A percentile compares a stretch with the other conserved stretches of the same genome.
Conservation (phyloP, 2,888 invertebrate genomes). For the Eucriotettix oculatus region DNA sequence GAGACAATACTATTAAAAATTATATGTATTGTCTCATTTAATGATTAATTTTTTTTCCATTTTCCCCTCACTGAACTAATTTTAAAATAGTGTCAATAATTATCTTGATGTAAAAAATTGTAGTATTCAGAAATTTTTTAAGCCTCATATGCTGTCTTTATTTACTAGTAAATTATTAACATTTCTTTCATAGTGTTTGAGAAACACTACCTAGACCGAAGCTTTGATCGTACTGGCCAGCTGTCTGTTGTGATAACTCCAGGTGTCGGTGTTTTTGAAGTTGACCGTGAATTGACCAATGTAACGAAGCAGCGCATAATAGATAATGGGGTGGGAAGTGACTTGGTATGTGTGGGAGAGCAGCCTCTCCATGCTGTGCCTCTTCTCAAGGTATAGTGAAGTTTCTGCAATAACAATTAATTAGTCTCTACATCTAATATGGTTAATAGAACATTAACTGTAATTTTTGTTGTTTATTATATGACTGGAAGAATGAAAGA, state of each 20-base stretch:
- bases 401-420: background rate
- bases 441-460: background rate
- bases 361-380: constrained; percentile 98
- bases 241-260: constrained; percentile 95
- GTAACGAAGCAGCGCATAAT: constrained; percentile 97
- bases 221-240: constrained; percentile 96
- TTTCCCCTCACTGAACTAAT: too few species aligned
- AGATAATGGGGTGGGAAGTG: constrained; percentile 95
- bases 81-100: too few species aligned
- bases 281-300: constrained; percentile 89
- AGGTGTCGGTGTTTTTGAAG: constrained; percentile 96
- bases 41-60: too few species aligned
- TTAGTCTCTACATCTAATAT: background rate
- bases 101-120: background rate
- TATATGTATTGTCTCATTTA: too few species aligned
- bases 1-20: too few species aligned
- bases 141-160: background rate
- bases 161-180: background rate
- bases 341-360: constrained; percentile 94
- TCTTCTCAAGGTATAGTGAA: constrained; percentile 50
- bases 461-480: background rate
- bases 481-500: too few species aligned
- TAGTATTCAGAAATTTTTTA: background rate
- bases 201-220: constrained; percentile 91
- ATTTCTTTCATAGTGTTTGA: constrained; percentile 62